These are phyloP conservation scores for Hipposideros armiger DNA, from an alignment of 2,113 vertebrate species.

Conservation along the genomic window DNA sequence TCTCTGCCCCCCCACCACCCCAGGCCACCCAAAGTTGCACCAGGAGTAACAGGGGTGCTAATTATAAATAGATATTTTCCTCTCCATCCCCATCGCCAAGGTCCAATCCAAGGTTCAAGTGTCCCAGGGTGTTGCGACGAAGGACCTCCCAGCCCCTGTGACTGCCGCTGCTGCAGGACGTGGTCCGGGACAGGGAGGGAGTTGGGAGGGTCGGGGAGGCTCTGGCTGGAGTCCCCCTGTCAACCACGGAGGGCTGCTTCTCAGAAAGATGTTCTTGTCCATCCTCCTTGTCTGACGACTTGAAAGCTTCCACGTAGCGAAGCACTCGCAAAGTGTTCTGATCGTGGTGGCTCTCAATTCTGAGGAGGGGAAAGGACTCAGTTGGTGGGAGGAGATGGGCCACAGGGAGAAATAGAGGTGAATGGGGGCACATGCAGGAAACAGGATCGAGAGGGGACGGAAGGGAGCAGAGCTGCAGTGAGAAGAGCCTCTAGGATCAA, in stretches of 20 bases:
- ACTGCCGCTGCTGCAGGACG: constrained; percentile 85
- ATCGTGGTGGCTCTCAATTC: constrained; percentile 93
- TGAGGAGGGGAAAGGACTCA: constrained; percentile 77
- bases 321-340: constrained; percentile 90
- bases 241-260: constrained; percentile 59
- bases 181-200: constrained; percentile 82
- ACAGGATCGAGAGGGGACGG: neutral
- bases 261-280: constrained; percentile 73
- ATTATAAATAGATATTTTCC: constrained; percentile 86
- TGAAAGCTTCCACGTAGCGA: constrained; percentile 91
- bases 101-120: constrained; percentile 79
- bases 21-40: neutral
- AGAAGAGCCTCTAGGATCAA: neutral
- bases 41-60: neutral
- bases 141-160: constrained; percentile 91
- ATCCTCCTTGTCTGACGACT: constrained; percentile 85
- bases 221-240: neutral
- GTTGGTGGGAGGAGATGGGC: neutral
- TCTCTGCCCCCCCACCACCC: neutral
- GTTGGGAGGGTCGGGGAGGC: constrained; percentile 41
- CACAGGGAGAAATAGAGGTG: neutral
- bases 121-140: constrained; percentile 87
- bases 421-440: too few species aligned
- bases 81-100: constrained; percentile 77
- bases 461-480: too few species aligned